A percentile compares a stretch with the other conserved stretches of the same genome.
Evolutionary conservation across 1,140 invertebrate species (phyloP).

Genomic region (Nasonia longicornis): DNA sequence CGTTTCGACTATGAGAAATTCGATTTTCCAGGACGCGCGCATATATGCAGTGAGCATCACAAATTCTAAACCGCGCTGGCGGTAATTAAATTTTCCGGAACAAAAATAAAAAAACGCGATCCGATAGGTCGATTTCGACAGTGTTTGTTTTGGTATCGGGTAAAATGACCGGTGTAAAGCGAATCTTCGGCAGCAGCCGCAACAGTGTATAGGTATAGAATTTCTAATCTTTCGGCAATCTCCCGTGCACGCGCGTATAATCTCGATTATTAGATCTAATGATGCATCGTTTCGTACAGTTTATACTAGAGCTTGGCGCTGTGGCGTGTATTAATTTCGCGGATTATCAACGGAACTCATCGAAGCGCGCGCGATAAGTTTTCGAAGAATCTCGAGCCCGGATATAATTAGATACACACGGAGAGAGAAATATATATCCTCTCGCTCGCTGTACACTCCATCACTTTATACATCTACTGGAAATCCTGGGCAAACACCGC

Average conservation of each 20-base stretch:
- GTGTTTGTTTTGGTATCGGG: no score
- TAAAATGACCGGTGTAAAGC: no score
- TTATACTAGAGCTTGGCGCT: background rate
- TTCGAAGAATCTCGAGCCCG: background rate
- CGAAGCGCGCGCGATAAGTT: background rate
- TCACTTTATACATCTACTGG: conserved; percentile 34
- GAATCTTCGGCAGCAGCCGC: no score
- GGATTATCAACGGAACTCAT: background rate
- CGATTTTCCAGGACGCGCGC: background rate
- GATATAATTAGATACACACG: conserved; percentile 31
- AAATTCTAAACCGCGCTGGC: no score
- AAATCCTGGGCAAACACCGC: conserved; percentile 31
- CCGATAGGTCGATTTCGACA: no score
- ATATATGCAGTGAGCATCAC: no score
- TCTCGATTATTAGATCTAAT: no score
- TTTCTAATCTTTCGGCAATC: no score
- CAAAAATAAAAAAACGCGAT: no score
- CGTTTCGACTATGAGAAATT: background rate
- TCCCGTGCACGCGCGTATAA: no score
- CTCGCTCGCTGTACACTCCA: background rate
- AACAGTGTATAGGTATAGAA: no score
- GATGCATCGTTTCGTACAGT: no score
- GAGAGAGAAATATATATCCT: background rate
- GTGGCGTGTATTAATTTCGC: background rate
- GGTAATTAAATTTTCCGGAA: background rate